Percentiles rank a stretch among this genome's conserved stretches.
These are phyloP conservation scores for Emydoidea blandingii DNA, from an alignment of 2,797 vertebrate genomes.

Conservation along the genomic window DNA sequence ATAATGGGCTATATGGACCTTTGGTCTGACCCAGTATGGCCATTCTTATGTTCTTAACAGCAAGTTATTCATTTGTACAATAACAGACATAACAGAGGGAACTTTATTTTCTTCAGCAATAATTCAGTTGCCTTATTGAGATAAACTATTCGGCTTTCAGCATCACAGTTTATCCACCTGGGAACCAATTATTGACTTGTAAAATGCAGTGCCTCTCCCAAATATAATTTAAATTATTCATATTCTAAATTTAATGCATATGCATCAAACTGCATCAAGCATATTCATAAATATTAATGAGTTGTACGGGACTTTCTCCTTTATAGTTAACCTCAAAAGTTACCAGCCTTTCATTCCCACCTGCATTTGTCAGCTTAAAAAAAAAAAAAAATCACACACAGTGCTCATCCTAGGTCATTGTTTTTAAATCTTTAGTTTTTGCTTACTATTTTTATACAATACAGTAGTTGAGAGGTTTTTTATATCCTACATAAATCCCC, in stretches of 20 bases:
- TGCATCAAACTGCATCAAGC: slow-evolving; percentile 62
- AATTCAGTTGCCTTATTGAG: slow-evolving; percentile 31
- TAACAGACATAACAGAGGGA: neutral
- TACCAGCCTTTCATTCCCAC: slow-evolving; percentile 11
- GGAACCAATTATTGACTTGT: slow-evolving; percentile 67
- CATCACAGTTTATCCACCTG: slow-evolving; percentile 36
- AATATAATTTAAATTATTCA: slow-evolving; percentile 73
- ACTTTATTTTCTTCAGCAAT: slow-evolving; percentile 32
- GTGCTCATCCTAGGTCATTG: neutral
- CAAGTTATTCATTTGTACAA: slow-evolving; percentile 15
- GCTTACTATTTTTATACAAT: slow-evolving; percentile 26
- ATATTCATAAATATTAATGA: slow-evolving; percentile 72
- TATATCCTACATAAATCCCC: slow-evolving; percentile 1
- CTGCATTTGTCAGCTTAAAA: neutral
- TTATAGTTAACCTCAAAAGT: slow-evolving; percentile 52
- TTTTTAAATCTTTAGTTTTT: slow-evolving; percentile 53
- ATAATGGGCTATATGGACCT: too few species aligned
- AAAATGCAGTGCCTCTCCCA: slow-evolving; percentile 47
- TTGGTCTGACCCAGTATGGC: too few species aligned
- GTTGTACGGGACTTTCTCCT: slow-evolving; percentile 42
- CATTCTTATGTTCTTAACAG: neutral
- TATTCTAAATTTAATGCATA: slow-evolving; percentile 47
- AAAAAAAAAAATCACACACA: slow-evolving; percentile 31
- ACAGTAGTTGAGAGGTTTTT: slow-evolving; percentile 11
- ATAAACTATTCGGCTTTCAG: neutral